phyloP scores from a whole-genome alignment of 2,797 vertebrate genomes.

The Okamejei kenojei region DNA sequence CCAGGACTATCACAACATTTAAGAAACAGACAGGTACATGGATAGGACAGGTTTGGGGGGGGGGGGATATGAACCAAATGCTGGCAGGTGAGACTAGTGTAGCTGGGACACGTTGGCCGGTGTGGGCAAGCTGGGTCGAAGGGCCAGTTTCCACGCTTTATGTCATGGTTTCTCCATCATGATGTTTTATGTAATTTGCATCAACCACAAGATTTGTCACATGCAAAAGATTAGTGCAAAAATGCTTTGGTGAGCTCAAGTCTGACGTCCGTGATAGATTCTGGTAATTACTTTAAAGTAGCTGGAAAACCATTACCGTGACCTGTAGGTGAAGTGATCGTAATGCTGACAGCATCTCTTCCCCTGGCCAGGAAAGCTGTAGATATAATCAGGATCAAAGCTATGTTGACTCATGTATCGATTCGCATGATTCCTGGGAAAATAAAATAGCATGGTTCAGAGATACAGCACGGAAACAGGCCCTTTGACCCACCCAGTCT shows the following conservation, averaged over 20 bases:
- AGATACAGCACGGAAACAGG: no score
- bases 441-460: not conserved
- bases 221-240: not conserved
- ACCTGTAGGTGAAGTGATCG: slow-evolving; percentile 71
- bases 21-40: no score
- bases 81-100: no score
- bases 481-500: no score
- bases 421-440: slow-evolving; percentile 43
- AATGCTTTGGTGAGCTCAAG: not conserved
- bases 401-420: slow-evolving; percentile 69
- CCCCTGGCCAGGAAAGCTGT: slow-evolving; percentile 62
- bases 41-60: no score
- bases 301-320: slow-evolving; percentile 57
- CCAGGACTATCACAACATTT: no score
- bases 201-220: not conserved
- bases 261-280: not conserved
- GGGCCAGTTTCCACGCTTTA: no score
- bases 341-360: slow-evolving; percentile 74
- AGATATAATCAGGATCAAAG: slow-evolving; percentile 67
- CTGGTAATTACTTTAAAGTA: not conserved
- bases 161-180: not conserved
- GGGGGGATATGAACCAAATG: no score
- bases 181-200: not conserved
- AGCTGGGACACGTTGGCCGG: no score
- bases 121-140: no score